These are phyloP conservation scores for Laticauda colubrina DNA, from an alignment of 2,113 vertebrate genomes.

Conservation along the genomic window DNA sequence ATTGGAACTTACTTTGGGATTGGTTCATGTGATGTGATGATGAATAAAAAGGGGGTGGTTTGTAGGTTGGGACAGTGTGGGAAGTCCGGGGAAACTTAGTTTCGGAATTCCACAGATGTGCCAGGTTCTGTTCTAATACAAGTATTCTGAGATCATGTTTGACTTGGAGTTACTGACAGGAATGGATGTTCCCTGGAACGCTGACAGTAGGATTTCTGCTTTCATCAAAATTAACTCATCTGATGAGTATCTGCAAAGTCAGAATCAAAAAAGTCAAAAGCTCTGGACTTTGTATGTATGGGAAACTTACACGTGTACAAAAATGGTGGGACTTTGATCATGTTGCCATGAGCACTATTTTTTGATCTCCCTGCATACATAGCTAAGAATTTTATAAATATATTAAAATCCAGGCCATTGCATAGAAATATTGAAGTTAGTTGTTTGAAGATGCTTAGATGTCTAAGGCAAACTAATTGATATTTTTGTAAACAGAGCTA, in stretches of 20 bases:
- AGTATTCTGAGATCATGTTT: no score
- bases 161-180: no score
- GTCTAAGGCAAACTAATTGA: background rate
- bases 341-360: background rate
- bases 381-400: background rate
- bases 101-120: no score
- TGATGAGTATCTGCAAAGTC: background rate
- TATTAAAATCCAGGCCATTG: background rate
- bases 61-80: no score
- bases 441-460: background rate
- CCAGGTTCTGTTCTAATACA: no score
- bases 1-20: no score
- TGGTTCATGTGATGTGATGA: no score
- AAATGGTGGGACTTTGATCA: background rate
- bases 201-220: constrained; percentile 32
- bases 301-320: background rate
- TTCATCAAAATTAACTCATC: constrained; percentile 42
- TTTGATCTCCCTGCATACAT: background rate
- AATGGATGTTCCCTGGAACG: no score
- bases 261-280: background rate
- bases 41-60: no score
- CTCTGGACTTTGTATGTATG: background rate
- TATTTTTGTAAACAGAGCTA: background rate
- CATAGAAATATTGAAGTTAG: background rate
- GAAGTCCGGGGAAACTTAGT: no score